Evolutionary conservation across 2,888 invertebrate genomes (phyloP), one percentile per base, ranked within the genome.

Genomic region (Tinea semifulvella): DNA sequence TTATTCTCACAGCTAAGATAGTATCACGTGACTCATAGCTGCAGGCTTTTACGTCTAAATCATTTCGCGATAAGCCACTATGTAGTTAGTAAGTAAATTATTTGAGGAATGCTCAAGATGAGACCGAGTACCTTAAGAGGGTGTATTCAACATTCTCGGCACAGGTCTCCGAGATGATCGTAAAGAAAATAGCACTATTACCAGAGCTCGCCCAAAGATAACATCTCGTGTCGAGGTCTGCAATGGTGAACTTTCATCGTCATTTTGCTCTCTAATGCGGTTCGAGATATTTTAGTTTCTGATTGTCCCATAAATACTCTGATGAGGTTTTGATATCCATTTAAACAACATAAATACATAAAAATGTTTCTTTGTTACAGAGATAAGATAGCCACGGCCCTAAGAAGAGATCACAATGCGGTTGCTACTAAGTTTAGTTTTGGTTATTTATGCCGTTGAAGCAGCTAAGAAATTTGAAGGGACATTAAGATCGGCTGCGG

Each of bases 381-480:
- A 76, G 71, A 71, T 10, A 63, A 62, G 52, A 66, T 13, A 72
- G 68, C 74, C 69, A 72, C 75, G 76, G 69, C 68, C 65, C 56
- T 61, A 65, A 54, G 55, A 59, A 54, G 60, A 62, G 55, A 79
- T 38, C 53, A 79, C 66, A 62, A 80, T 80, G 80, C 69, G 75
- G 68, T 60, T 79, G 57, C 55, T 79, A 57, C 58, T 79, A 50
- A 72, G 74, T 68, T 61, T 80, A 61, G 58, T 76, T 59, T 61
- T 79, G 64, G 64, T 75, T 56, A 74, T 64, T 53, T 76, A 63
- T 55, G 72, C 74, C 52, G 79, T 62, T 13, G 74, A 77, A 42
- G 80, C 72, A 48, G 77, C 79, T 40, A 79, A 77, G 61, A 77
- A 74, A 55, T 80, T 80, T 49, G 79, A 76, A 56, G 76, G 77